Base-by-base conservation (phyloP, 2,888 invertebrate genomes). In the Rhorus exstirpatorius region DNA sequence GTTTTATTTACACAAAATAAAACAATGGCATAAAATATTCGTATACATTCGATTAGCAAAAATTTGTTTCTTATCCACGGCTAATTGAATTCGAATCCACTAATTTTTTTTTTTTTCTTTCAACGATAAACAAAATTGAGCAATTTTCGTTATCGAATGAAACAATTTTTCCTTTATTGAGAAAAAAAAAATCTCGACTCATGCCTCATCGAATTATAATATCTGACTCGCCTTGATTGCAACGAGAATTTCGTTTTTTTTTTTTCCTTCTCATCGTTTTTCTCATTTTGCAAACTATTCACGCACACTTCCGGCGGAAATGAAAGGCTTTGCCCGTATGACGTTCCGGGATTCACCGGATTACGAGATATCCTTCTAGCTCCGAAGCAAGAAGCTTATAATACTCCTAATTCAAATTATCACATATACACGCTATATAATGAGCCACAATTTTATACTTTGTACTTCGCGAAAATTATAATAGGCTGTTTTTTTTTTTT, bases 301-400 rank as follows among this genome's bases (percentile, higher is more conserved):
- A 65, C 71, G 75, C 80, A 17, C 46, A 65, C 76, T 81, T 81
- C 81, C 81, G 81, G 49, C 81, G 81, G 81, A 81, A 76, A 65
- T 51, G 76, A 51, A 58, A 6, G 63, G 44, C 55, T 65, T 65
- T 65, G 55, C 63, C 70, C n/a, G n/a, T n/a, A n/a, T n/a, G 58
- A 74, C 72, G 74, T 82, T 79, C 74, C 74, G 72, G 79, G 79
- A 79, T 74, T 61, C 58, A 67, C 79, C 68, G 74, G 68, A 53
- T 10, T 44, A n/a, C 31, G 58, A 76, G 58, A 76, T 58, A 38
- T 65, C 58, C 55, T 63, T 65, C 35, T 79, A 44, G 31, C 49
- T 46, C n/a, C 31, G 41, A 41, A 75, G 51, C 75, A 67, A 75
- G 79, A 74, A 79, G 61, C 41, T 68, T 51, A 31, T 31, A 49